Evolutionary conservation across 2,797 vertebrate species (phyloP).

Genomic region (Momotus momota): DNA sequence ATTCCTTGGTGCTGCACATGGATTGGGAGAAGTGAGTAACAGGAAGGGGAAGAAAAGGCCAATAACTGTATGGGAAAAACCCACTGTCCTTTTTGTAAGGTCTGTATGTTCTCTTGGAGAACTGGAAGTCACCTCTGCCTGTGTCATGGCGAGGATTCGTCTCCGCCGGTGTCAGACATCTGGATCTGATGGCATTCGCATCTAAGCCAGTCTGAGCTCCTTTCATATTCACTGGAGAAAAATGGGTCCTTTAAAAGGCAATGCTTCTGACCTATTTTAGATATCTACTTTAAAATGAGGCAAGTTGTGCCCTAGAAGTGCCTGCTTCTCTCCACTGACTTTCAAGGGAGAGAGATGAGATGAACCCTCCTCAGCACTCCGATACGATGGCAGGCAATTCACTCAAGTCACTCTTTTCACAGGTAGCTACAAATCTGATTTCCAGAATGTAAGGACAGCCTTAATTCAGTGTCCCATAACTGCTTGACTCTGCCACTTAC

Average conservation of each 20-base stretch:
- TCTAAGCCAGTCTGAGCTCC: not conserved
- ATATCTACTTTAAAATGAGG: not conserved
- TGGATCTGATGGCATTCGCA: not conserved
- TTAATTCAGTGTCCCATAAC: not conserved
- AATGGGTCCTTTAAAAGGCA: not conserved
- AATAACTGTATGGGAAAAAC: not conserved
- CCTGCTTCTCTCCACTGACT: not conserved
- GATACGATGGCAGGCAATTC: not conserved
- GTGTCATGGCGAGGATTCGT: not conserved
- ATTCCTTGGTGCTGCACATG: not conserved
- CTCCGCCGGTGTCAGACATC: not conserved
- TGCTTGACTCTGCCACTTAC: not conserved
- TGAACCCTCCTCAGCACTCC: not conserved
- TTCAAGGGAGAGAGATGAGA: not conserved
- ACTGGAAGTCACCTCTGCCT: not conserved
- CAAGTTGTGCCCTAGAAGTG: not conserved
- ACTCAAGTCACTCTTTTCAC: not conserved
- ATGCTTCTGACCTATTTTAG: conserved; percentile 14
- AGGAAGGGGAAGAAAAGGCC: not conserved
- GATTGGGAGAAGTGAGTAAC: not conserved
- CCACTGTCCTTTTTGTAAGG: not conserved
- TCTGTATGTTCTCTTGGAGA: not conserved
- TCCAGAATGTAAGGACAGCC: not conserved
- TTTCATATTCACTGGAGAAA: not conserved
- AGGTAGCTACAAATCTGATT: not conserved